Evolutionary conservation across 1,140 invertebrate species (phyloP), one percentile per base, ranked within the genome.

Genomic region (Antheraea pernyi): DNA sequence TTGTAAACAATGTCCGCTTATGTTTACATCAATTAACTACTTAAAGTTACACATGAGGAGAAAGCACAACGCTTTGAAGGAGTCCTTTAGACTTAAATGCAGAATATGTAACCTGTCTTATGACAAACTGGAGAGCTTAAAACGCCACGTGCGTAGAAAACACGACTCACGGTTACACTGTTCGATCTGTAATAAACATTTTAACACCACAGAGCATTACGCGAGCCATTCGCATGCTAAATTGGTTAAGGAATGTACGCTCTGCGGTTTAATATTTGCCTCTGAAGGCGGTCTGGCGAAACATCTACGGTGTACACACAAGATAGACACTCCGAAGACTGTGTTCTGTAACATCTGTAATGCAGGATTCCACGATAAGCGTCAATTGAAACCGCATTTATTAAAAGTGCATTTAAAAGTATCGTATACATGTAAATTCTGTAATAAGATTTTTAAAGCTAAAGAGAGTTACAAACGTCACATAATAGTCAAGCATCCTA

Each of bases 11-110:
- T 91, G 88, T 53, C 87, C 83, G 19, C 64, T 89, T 39, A 82
- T 90, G 7, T 90, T 91, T 74, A 88, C 89, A 7, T 85, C 86
- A 0, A 30, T 90, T 0, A 89, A 81, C 69, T 91, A 77, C 39
- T 69, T 91, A 30, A 89, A 89, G 68, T 37, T 90, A 8, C 89
- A 91, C 58, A 91, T 91, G 89, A 86, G 89, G 71, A 75, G 89
- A 58, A 91, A 89, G 53, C 89, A 91, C 65, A 91, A 91, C 62
- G 88, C 85, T 30, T 74, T 90, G 39, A 83, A 78, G 67, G 89
- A 90, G 22, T 73, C 89, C 67, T 91, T 91, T 59, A 75, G 85
- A 67, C 67, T 90, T 8, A 91, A 91, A 70, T 91, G 89, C 72
- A 82, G 79, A 62, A 82, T 91, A 59, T 91, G 89, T 67, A 85